A percentile compares a stretch with the other conserved stretches of the same genome.
phyloP scores from a whole-genome alignment of 2,797 vertebrate species.

The Anabas testudineus region DNA sequence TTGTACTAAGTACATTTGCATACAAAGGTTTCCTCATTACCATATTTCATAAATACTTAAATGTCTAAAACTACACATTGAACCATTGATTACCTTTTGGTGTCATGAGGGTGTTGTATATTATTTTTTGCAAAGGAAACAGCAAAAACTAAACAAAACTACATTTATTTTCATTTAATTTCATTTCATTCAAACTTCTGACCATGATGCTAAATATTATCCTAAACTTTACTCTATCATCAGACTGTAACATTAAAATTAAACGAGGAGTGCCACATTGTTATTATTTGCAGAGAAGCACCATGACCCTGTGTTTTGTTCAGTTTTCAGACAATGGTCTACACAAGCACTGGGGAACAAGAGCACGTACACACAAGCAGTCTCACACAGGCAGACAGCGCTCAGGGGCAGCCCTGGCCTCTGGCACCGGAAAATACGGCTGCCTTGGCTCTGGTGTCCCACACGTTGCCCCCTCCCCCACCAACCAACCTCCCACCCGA shows the following conservation, averaged over 20 bases:
- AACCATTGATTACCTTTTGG: not conserved
- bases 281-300: not conserved
- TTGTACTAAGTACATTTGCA: conserved; percentile 9
- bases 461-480: conserved; percentile 4
- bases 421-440: conserved; percentile 45
- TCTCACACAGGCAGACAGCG: conserved; percentile 21
- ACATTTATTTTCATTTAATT: not conserved
- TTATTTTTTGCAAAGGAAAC: not conserved
- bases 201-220: not conserved
- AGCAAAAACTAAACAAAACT: not conserved
- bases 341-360: conserved; percentile 1
- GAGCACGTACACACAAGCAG: conserved; percentile 13
- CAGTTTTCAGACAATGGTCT: not conserved
- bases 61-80: too few relatives aligned
- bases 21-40: not conserved
- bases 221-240: not conserved
- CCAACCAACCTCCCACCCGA: conserved; percentile 37
- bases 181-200: not conserved
- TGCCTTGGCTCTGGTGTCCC: conserved; percentile 48
- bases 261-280: not conserved
- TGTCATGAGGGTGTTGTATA: not conserved
- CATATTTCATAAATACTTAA: conserved; percentile 7
- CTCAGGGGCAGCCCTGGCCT: conserved; percentile 48
- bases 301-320: not conserved
- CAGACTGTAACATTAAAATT: not conserved